phyloP scores from a whole-genome alignment of 1,140 invertebrate genomes.

The Leptinotarsa lineolata region DNA sequence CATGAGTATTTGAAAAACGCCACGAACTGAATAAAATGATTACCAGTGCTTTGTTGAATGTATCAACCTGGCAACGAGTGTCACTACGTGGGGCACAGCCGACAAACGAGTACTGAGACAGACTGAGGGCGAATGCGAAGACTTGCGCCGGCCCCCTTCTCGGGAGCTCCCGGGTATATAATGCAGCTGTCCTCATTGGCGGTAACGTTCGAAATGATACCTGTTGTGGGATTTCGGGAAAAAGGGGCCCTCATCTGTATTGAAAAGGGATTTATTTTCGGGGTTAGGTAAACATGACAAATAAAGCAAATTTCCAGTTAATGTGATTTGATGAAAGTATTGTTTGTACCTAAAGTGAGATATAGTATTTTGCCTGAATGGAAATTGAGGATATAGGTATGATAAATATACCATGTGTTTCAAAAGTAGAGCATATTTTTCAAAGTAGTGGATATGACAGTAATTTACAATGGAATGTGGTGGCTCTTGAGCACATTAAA shows the following conservation, averaged over 20 bases:
- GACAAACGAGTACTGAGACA: constrained; percentile 29
- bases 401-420: too few species aligned
- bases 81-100: constrained; percentile 19
- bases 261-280: background rate
- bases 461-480: too few species aligned
- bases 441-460: too few species aligned
- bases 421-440: too few species aligned
- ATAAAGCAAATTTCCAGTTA: too few species aligned
- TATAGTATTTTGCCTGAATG: too few species aligned
- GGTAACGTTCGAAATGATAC: constrained; percentile 30
- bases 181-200: constrained; percentile 27
- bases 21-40: background rate
- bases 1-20: constrained; percentile 31
- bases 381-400: too few species aligned
- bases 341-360: too few species aligned
- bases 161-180: constrained; percentile 31
- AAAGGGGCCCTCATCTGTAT: background rate
- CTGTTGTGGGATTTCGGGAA: background rate
- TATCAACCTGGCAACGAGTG: constrained; percentile 20
- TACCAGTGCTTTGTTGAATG: constrained; percentile 4
- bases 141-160: constrained; percentile 38
- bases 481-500: too few species aligned
- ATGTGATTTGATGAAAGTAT: too few species aligned
- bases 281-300: too few species aligned
- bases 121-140: constrained; percentile 31